These are phyloP conservation scores for Noctilio leporinus DNA, from an alignment of 2,113 vertebrate genomes.

Conservation along the genomic window DNA sequence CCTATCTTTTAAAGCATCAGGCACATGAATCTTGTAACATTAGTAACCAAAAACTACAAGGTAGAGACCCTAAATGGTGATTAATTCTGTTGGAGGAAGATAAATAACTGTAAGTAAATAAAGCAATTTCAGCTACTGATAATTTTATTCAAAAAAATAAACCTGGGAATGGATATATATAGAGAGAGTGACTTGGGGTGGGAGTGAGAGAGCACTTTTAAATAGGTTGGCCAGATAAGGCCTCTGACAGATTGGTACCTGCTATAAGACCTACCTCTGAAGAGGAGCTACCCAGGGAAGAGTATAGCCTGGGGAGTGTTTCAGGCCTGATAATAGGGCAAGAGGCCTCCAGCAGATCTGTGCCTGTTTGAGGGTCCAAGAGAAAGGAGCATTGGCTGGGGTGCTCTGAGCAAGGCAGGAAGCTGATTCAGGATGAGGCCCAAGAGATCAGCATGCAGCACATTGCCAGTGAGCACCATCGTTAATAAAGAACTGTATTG, in stretches of 20 bases:
- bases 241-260: neutral
- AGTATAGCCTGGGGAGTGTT: rapidly evolving
- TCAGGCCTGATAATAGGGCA: too few species aligned
- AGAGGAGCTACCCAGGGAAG: neutral
- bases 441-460: neutral
- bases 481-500: neutral
- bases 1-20: too few species aligned
- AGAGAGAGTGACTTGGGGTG: rapidly evolving
- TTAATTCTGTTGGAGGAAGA: too few species aligned
- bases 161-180: neutral
- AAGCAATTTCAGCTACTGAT: too few species aligned
- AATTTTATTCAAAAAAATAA: neutral
- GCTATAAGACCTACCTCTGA: neutral
- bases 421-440: neutral
- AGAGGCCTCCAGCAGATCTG: rapidly evolving
- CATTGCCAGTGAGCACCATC: neutral
- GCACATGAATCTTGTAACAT: too few species aligned
- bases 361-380: too few species aligned
- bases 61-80: too few species aligned
- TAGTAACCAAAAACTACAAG: too few species aligned
- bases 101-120: too few species aligned
- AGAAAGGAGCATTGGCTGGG: neutral
- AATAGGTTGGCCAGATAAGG: neutral
- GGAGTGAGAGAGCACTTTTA: neutral
- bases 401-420: neutral